Base-by-base conservation (phyloP, 2,888 invertebrate genomes). In the Melanotus villosus region DNA sequence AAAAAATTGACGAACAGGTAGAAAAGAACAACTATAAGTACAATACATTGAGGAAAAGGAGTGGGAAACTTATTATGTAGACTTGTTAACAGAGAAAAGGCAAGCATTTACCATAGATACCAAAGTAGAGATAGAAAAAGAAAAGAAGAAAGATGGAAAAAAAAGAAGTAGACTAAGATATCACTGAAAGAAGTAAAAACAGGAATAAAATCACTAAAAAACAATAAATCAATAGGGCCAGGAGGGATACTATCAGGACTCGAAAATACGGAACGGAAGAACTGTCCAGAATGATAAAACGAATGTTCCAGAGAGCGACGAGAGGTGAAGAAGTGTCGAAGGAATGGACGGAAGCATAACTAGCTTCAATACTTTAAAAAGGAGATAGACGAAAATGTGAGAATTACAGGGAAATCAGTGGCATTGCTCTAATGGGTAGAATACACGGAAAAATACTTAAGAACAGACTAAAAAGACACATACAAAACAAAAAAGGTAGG, bases 161-260 rank as follows among this genome's bases (percentile, higher is more conserved):
- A 26, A 7, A 26, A 26, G 26, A 26, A 26, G 26, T 5, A 45
- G n/a, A 19, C 4, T 16, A 45, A 9, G n/a, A 19, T 45, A 19
- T 18, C 45, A 14, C 45, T 43, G n/a, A 12, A 43, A 43, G 43
- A 43, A 43, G 43, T 43, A 43, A 12, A 43, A 43, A 9, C 19
- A 12, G 45, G 2, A 6, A 45, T 45, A 18, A 45, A 45, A 45
- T 45, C 18, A 45, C 12, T 45, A 45, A 45, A 45, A 45, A 45
- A 45, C 18, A 45, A 21, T n/a, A 50, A 50, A 26, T 21, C 50
- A 7, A 7, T 10, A 6, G 50, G 50, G 18, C 57, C 34, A 57
- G 57, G 57, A 36, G 36, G 57, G 5, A 57, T 57, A 36, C 57
- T 36, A 36, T n/a, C 57, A n/a, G 38, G 36, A 57, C n/a, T 57